Base-by-base conservation (phyloP, 2,797 vertebrate species). In the Esox lucius region DNA sequence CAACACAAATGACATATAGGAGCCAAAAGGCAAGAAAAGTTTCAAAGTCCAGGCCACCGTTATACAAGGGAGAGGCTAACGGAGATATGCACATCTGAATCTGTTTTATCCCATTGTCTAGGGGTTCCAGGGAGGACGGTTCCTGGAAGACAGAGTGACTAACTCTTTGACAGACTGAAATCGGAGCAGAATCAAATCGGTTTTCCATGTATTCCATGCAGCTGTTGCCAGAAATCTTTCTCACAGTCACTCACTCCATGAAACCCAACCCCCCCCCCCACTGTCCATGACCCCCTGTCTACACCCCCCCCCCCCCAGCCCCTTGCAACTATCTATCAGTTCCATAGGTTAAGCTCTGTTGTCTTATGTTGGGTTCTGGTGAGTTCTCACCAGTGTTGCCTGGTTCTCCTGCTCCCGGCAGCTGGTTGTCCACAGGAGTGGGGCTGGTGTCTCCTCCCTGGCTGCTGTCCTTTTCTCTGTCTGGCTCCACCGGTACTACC, bases 401-500 rank as follows among this genome's bases (percentile, higher is more conserved):
- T 74, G 94, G 93, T n/a, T 93, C 90, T 83, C 91, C 93, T 0
- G 90, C 85, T 70, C 81, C 84, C 0, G 78, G 83, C 0, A 81
- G 76, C 66, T 86, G 87, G 56, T 85, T 79, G 81, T 91, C 88
- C 49, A 91, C 90, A 0, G 95, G 94, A 81, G 90, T 93, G 88
- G 94, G 93, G 0, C 94, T 96, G 85, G 93, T 88, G 1, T 92
- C 87, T 26, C 95, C 95, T 87, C 95, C 95, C 86, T 94, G 86
- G 3, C 90, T 87, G 80, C 96, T 95, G 82, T 95, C 94, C 0
- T 91, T 71, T 69, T 93, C 93, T 74, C 92, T 94, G 82, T 91
- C 94, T 0, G 95, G 94, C 78, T 87, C 78, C 85, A 95, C 96
- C 0, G 95, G 96, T 3, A 87, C 89, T 69, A 86, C 87, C 2